phyloP scores from a whole-genome alignment of 2,888 invertebrate species.

The Anthophora plumipes region DNA sequence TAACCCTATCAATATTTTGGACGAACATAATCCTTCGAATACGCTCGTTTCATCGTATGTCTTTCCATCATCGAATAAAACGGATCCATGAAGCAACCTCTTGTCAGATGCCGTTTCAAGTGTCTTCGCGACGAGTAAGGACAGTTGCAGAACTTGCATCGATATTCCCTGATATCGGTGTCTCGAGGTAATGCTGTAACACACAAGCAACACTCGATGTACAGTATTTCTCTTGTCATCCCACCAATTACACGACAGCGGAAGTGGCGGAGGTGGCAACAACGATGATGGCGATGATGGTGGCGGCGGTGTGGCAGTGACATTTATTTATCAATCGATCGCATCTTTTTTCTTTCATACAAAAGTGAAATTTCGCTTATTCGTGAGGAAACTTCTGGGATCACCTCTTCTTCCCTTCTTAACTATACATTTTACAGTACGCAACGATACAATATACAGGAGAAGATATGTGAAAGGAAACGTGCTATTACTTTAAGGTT shows the following conservation, averaged over 20 bases:
- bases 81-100: conserved; percentile 72
- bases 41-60: conserved; percentile 48
- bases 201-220: conserved; percentile 49
- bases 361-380: too few species aligned
- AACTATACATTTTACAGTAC: background rate
- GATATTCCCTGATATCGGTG: conserved; percentile 38
- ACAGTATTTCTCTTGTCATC: conserved; percentile 4
- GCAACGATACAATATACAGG: background rate
- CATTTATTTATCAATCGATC: too few species aligned
- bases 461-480: background rate
- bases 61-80: conserved; percentile 59
- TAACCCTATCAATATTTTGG: conserved; percentile 73
- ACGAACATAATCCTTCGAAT: conserved; percentile 64
- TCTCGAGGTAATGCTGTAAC: conserved; percentile 62
- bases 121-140: conserved; percentile 64
- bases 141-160: conserved; percentile 69
- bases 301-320: too few species aligned
- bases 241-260: too few species aligned
- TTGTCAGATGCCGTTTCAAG: conserved; percentile 68
- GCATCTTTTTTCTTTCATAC: too few species aligned
- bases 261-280: too few species aligned
- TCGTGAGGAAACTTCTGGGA: too few species aligned
- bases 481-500: background rate
- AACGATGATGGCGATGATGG: too few species aligned
- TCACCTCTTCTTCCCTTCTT: background rate